Conservation (phyloP, 2,113 vertebrate species). For the Microtus oregoni region DNA sequence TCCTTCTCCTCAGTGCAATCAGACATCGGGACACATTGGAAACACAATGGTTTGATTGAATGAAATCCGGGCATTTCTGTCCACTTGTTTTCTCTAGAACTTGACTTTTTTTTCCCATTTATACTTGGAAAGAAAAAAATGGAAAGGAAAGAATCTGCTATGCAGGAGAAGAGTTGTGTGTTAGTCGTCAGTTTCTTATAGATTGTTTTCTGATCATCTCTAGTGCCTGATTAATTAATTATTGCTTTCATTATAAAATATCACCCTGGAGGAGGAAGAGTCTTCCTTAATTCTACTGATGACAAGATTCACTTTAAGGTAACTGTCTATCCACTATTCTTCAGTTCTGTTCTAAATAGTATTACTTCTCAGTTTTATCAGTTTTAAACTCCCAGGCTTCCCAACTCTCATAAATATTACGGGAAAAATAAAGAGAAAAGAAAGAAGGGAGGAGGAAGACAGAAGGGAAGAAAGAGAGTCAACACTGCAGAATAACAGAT, state of each 20-base stretch:
- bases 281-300: neutral
- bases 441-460: no score
- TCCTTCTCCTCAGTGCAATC: neutral
- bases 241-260: neutral
- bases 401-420: neutral
- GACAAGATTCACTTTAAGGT: neutral
- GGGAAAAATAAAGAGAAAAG: neutral
- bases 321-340: neutral
- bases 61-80: neutral
- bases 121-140: neutral
- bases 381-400: neutral
- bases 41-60: neutral
- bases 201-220: constrained; percentile 2
- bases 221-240: neutral
- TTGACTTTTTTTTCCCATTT: neutral
- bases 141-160: neutral
- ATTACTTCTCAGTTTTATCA: neutral
- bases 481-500: neutral
- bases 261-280: neutral
- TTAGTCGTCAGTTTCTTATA: neutral
- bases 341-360: neutral
- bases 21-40: neutral
- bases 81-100: neutral
- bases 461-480: neutral
- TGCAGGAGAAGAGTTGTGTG: neutral